Percentiles rank a stretch among this genome's conserved stretches.
phyloP scores from a whole-genome alignment of 2,113 vertebrate genomes.

The Empidonax traillii region DNA sequence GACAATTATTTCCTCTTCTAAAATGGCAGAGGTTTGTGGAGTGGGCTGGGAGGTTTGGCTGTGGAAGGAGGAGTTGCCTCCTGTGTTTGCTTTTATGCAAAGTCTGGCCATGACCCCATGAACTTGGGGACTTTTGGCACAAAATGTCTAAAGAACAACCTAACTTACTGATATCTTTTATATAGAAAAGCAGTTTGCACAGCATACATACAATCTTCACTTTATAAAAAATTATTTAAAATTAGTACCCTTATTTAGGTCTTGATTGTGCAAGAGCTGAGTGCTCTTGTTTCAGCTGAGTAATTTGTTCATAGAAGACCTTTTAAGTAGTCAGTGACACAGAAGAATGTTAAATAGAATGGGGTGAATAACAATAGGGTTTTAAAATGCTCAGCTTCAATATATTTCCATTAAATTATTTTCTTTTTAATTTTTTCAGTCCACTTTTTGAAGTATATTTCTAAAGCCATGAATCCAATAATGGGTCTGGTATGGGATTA shows the following conservation, averaged over 20 bases:
- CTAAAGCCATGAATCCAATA: neutral
- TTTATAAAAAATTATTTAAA: neutral
- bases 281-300: conserved; percentile 22
- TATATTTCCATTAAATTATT: conserved; percentile 30
- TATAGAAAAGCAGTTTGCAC: neutral
- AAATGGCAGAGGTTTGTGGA: neutral
- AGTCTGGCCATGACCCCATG: neutral
- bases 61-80: neutral
- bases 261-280: conserved; percentile 15
- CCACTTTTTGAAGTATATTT: neutral
- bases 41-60: neutral
- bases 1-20: neutral
- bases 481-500: neutral
- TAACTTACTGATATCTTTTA: neutral
- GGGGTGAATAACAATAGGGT: conserved; percentile 25
- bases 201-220: neutral
- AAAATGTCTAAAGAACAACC: neutral
- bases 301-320: conserved; percentile 33
- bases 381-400: conserved; percentile 17
- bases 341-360: conserved; percentile 47
- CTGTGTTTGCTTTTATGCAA: neutral
- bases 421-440: conserved; percentile 26
- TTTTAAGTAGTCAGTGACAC: conserved; percentile 43
- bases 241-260: neutral
- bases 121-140: neutral